phyloP scores from a whole-genome alignment of 2,888 invertebrate genomes.

The Synergus japonicus region DNA sequence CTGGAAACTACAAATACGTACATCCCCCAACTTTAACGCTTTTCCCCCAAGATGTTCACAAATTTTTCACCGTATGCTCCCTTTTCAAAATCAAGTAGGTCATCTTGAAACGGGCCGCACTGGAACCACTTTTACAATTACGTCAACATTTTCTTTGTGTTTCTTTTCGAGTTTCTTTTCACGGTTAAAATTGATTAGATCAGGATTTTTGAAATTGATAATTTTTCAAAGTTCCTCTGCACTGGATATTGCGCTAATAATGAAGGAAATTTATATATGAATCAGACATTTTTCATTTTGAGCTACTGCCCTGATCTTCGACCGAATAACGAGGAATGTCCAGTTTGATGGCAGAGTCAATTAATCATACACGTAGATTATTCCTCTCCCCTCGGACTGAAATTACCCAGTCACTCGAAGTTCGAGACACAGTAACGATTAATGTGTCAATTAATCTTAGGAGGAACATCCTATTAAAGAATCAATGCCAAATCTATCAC shows the following conservation, averaged over 20 bases:
- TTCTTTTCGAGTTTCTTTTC: no score
- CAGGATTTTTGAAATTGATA: background rate
- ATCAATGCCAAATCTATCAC: constrained; percentile 30
- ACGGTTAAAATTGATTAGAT: no score
- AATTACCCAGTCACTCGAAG: constrained; percentile 31
- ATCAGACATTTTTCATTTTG: constrained; percentile 11
- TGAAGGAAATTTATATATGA: constrained; percentile 9
- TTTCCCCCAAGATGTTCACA: constrained; percentile 9
- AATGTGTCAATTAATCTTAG: constrained; percentile 53
- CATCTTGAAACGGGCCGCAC: background rate
- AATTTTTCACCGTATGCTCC: background rate
- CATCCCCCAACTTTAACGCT: background rate
- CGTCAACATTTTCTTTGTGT: no score
- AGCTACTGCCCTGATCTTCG: background rate
- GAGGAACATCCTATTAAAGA: constrained; percentile 21
- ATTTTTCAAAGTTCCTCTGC: background rate
- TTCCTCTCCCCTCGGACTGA: background rate
- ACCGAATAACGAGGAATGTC: constrained; percentile 1
- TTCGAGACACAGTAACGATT: constrained; percentile 50
- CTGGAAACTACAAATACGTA: background rate
- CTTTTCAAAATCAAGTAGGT: background rate
- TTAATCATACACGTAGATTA: constrained; percentile 32
- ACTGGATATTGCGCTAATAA: background rate
- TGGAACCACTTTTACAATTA: no score
- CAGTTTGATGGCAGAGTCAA: constrained; percentile 8